Evolutionary conservation across 2,888 invertebrate genomes (phyloP).

Genomic region (Coleophora flavipennella): DNA sequence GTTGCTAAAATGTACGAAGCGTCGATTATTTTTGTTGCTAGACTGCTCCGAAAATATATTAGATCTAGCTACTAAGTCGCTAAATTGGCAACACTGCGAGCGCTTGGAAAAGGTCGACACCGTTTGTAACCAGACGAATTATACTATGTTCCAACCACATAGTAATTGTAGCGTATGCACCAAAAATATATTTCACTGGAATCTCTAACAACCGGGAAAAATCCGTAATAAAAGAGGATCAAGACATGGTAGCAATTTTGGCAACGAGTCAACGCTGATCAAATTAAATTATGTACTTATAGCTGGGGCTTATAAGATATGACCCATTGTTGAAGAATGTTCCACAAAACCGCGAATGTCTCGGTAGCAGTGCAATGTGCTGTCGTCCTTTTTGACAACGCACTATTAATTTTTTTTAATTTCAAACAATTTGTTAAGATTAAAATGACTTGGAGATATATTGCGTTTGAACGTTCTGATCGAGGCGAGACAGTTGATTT

Average conservation of each 20-base stretch:
- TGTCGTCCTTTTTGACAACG: slow-evolving; percentile 34
- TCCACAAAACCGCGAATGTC: slow-evolving; percentile 36
- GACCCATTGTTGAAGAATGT: slow-evolving; percentile 52
- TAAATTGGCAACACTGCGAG: too few relatives aligned
- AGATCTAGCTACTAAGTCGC: too few relatives aligned
- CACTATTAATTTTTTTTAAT: slow-evolving; percentile 52
- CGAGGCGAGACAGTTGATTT: slow-evolving; percentile 51
- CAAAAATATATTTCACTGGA: slow-evolving; percentile 11
- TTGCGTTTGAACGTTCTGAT: slow-evolving; percentile 65
- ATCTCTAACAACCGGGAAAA: slow-evolving; percentile 38
- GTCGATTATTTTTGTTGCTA: too few relatives aligned
- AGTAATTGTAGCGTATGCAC: too few relatives aligned
- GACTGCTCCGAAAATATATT: too few relatives aligned
- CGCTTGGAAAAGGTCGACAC: too few relatives aligned
- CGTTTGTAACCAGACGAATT: too few relatives aligned
- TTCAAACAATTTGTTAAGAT: slow-evolving; percentile 62
- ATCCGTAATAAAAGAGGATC: slow-evolving; percentile 47
- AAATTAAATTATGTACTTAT: slow-evolving; percentile 56
- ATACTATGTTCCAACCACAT: too few relatives aligned
- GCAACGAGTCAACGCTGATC: slow-evolving; percentile 54
- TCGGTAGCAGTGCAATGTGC: slow-evolving; percentile 22
- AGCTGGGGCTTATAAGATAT: slow-evolving; percentile 37
- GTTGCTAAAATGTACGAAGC: too few relatives aligned
- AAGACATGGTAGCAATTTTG: slow-evolving; percentile 55
- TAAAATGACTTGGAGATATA: slow-evolving; percentile 59